Evolutionary conservation across 2,113 vertebrate genomes (phyloP), one percentile per base, ranked within the genome.

Genomic region (Tyto alba): DNA sequence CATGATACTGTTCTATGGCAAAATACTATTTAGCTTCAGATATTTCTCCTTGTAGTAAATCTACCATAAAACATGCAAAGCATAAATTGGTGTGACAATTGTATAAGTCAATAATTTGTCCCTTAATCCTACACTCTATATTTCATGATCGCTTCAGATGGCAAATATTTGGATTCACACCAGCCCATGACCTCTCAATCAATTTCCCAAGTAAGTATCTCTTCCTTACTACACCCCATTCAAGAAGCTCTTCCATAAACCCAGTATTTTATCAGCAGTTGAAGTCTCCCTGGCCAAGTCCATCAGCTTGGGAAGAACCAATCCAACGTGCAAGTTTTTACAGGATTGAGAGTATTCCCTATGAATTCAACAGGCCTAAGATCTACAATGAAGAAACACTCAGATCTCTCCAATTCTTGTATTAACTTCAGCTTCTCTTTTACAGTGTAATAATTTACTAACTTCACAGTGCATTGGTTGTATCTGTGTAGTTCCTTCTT

Each of bases 281-380:
- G 63, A 66, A 66, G 2, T 22, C 13, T 75, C 43, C 32, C 26
- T 19, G 13, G 6, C 5, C 50, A 62, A 32, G 7, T 18, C 43
- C 63, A 53, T 0, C 0, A 0, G 9, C 6, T 50, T 59, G 26
- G 3, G 1, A 69, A 50, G 53, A 79, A 85, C 20, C 15, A 2
- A 13, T 21, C 27, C 25, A 52, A 16, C 8, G 68, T 67, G 16
- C 3, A 29, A 43, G 23, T 43, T 47, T 63, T 73, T 32, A 19
- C 6, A 27, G 60, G 19, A 68, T 0, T 57, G 34, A 88, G 23
- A 64, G 7, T 21, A 52, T 45, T 88, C 34, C 38, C 30, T 43
- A 2, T 8, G 13, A 74, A 81, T 21, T 36, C 27, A 73, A 48
- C 12, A 30, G 25, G 16, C 36, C 27, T 47, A 21, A 53, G 41